Percentiles rank a stretch among this genome's conserved stretches.
Evolutionary conservation across 1,140 invertebrate genomes (phyloP).

Genomic region (Coptotermes formosanus): DNA sequence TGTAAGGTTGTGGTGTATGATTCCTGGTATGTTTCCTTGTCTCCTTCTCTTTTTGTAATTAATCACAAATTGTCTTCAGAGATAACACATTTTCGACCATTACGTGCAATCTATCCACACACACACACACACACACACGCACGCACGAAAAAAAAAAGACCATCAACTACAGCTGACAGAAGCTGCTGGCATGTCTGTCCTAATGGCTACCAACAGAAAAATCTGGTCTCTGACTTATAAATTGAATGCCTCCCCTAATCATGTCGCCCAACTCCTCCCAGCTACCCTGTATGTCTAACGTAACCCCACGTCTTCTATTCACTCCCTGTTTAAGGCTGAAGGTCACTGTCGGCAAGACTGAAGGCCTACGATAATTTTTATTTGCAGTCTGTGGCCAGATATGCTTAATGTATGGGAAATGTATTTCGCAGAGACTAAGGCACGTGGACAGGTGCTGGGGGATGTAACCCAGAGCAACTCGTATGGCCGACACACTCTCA

Average conservation of each 20-base stretch:
- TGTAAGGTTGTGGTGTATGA: background rate
- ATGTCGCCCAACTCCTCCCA: background rate
- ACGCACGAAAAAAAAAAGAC: background rate
- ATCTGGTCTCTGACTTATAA: conserved; percentile 7
- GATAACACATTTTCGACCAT: background rate
- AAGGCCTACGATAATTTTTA: too few relatives aligned
- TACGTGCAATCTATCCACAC: background rate
- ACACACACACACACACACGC: too few relatives aligned
- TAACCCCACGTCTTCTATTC: background rate
- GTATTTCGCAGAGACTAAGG: too few relatives aligned
- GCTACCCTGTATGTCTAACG: background rate
- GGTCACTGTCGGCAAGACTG: background rate
- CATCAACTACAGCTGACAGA: conserved; percentile 1
- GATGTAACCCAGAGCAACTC: too few relatives aligned
- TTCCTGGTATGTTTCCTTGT: background rate
- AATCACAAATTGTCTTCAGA: background rate
- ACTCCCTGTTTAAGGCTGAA: background rate
- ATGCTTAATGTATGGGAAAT: too few relatives aligned
- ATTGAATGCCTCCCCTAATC: conserved; percentile 15
- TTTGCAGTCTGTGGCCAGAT: too few relatives aligned
- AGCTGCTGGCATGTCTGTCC: background rate
- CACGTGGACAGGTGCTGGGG: too few relatives aligned
- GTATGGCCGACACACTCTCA: too few relatives aligned
- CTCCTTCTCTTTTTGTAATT: background rate
- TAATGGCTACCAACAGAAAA: background rate